A percentile compares a stretch with the other conserved stretches of the same genome.
Conservation (phyloP, 2,797 vertebrate species). For the Pangasius sanitwongsei region DNA sequence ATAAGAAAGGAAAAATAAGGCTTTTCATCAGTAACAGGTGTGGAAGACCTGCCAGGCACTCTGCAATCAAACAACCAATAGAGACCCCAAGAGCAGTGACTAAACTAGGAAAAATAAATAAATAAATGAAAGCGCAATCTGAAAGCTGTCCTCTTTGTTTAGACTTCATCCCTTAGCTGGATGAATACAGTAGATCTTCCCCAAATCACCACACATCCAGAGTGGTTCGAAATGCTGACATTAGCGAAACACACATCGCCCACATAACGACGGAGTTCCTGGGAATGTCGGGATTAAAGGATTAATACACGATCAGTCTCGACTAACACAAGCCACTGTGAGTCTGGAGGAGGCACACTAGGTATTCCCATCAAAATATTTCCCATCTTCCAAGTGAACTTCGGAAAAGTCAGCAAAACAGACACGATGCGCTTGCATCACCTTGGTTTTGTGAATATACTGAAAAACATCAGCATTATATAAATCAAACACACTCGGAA, state of each 20-base stretch:
- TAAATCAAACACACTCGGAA: neutral
- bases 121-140: neutral
- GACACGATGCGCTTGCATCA: neutral
- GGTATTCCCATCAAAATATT: neutral
- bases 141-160: neutral
- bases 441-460: neutral
- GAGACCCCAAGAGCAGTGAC: neutral
- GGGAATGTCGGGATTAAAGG: neutral
- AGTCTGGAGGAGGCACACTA: neutral
- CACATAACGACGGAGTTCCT: neutral
- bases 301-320: neutral
- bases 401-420: neutral
- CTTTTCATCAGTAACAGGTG: neutral
- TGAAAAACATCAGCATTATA: neutral
- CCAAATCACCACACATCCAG: neutral
- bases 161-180: neutral
- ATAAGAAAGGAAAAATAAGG: neutral
- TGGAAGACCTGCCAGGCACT: conserved; percentile 11
- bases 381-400: neutral
- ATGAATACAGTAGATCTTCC: neutral
- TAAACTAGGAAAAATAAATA: neutral
- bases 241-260: neutral
- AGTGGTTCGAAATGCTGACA: neutral
- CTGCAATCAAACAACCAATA: neutral
- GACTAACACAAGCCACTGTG: neutral